These are phyloP conservation scores for Dicyrtoma fusca DNA, from an alignment of 2,888 invertebrate genomes.

Conservation along the genomic window DNA sequence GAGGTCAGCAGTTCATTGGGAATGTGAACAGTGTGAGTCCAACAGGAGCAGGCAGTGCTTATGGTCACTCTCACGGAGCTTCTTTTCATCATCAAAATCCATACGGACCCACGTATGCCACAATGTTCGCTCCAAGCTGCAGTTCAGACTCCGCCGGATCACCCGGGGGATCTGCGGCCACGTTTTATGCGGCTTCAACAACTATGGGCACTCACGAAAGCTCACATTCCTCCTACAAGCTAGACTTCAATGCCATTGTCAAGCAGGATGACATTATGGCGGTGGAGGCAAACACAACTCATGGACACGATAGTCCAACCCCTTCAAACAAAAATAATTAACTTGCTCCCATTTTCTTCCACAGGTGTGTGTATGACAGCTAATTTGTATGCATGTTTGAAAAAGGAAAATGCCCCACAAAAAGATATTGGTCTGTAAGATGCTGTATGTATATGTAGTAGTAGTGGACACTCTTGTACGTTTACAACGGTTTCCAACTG, in stretches of 20 bases:
- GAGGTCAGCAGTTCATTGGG: conserved; percentile 44
- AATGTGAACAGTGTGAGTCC: conserved; percentile 23
- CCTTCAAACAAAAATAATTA: conserved; percentile 27
- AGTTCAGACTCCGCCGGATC: conserved; percentile 17
- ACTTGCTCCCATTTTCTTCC: no score
- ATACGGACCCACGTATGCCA: conserved; percentile 48
- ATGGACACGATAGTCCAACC: conserved; percentile 40
- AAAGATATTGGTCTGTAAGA: no score
- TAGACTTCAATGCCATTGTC: conserved; percentile 52
- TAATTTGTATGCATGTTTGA: no score
- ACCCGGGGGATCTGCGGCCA: conserved; percentile 27
- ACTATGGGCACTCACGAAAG: conserved; percentile 41
- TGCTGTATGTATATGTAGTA: no score
- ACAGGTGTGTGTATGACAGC: no score
- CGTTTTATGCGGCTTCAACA: conserved; percentile 47
- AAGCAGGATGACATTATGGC: conserved; percentile 49
- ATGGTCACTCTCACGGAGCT: conserved; percentile 22
- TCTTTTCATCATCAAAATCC: conserved; percentile 51
- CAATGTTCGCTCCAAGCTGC: conserved; percentile 44
- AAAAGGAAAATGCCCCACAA: no score
- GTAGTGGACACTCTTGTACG: no score
- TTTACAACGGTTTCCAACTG: no score
- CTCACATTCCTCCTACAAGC: conserved; percentile 46
- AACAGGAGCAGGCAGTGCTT: conserved; percentile 13
- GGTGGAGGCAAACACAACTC: conserved; percentile 42